Conservation (phyloP, 2,113 vertebrate genomes). For the Columba livia region DNA sequence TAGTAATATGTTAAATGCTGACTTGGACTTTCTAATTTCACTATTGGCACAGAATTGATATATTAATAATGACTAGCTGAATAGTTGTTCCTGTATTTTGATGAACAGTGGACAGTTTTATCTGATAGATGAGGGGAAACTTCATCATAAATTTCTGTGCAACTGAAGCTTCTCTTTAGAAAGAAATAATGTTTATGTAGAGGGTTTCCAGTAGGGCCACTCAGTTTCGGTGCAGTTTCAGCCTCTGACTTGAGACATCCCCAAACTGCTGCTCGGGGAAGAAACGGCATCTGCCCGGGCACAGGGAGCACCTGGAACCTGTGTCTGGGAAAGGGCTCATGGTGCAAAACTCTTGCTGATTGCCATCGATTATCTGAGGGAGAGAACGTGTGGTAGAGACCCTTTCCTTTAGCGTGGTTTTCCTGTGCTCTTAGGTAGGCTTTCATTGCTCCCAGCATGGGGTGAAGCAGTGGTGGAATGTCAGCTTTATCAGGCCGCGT, state of each 20-base stretch:
- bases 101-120: neutral
- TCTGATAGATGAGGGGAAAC: neutral
- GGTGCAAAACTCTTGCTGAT: accelerated
- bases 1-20: neutral
- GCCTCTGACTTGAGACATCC: accelerated
- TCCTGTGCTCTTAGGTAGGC: neutral
- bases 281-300: neutral
- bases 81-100: neutral
- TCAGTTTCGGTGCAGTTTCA: neutral
- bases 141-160: neutral
- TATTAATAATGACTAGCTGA: neutral
- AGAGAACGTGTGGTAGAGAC: neutral
- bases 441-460: neutral
- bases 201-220: neutral
- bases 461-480: neutral
- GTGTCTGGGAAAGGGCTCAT: neutral
- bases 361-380: neutral
- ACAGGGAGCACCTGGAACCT: neutral
- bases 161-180: neutral
- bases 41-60: neutral
- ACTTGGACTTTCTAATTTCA: neutral
- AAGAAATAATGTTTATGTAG: neutral
- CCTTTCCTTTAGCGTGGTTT: neutral
- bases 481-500: neutral
- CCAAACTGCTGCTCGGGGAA: neutral